phyloP scores from a whole-genome alignment of 2,113 vertebrate species.

The Grus americana region DNA sequence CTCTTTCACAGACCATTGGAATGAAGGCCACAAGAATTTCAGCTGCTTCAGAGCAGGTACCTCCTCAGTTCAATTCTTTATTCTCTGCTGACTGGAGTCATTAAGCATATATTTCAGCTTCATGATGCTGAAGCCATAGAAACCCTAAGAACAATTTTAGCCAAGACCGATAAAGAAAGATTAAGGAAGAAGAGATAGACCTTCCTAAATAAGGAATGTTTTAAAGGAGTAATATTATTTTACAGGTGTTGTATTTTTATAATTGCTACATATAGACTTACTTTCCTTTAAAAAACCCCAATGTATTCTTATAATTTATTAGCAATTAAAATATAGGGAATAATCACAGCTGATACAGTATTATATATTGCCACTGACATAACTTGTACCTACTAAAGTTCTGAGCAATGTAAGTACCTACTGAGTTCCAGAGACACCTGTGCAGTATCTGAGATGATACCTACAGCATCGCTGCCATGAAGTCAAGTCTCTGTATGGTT shows the following conservation, averaged over 20 bases:
- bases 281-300: not conserved
- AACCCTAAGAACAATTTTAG: not conserved
- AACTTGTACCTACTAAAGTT: not conserved
- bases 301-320: not conserved
- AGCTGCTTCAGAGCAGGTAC: not conserved
- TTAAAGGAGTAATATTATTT: not conserved
- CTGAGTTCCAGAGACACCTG: not conserved
- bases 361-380: not conserved
- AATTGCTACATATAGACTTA: not conserved
- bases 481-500: not conserved
- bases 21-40: not conserved
- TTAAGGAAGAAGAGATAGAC: not conserved
- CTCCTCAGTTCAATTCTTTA: not conserved
- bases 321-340: not conserved
- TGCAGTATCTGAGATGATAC: not conserved
- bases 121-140: not conserved
- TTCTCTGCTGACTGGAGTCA: not conserved
- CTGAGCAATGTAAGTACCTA: not conserved
- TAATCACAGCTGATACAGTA: not conserved
- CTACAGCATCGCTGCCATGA: not conserved
- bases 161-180: not conserved
- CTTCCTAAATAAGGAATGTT: not conserved
- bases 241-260: not conserved
- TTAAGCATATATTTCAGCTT: not conserved
- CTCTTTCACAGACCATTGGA: not conserved